phyloP scores from a whole-genome alignment of 1,140 invertebrate species.

The Caenorhabditis elegans region DNA sequence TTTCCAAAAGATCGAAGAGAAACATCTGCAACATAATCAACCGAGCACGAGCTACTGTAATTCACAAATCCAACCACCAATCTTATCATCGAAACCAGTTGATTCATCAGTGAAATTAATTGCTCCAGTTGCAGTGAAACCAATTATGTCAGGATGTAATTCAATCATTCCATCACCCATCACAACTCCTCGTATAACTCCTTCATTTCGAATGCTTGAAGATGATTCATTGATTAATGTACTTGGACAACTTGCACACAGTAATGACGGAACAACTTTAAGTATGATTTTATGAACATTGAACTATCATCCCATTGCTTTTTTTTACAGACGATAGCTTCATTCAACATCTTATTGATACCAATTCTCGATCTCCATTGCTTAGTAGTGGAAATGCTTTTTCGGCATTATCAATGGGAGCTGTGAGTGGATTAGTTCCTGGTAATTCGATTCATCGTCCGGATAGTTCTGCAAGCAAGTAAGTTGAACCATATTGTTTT shows the following conservation, averaged over 20 bases:
- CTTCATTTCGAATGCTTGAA: not conserved
- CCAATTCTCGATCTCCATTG: constrained; percentile 35
- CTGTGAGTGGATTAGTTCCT: not conserved
- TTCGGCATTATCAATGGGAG: not conserved
- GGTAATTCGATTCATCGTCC: not conserved
- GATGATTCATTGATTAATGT: not conserved
- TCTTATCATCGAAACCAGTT: constrained; percentile 5
- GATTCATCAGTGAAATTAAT: constrained; percentile 37
- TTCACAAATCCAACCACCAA: not conserved
- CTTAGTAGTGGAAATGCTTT: not conserved
- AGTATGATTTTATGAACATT: not conserved
- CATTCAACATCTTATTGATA: constrained; percentile 19
- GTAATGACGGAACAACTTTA: not conserved
- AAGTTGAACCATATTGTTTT: too few species aligned
- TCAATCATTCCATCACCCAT: constrained; percentile 29
- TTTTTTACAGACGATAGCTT: constrained; percentile 19
- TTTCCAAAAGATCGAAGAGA: constrained; percentile 39
- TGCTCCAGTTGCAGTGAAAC: constrained; percentile 29
- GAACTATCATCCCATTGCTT: not conserved
- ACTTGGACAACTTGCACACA: not conserved
- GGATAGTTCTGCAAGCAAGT: constrained; percentile 34
- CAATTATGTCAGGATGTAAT: constrained; percentile 25
- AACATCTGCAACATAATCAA: not conserved
- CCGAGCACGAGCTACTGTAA: not conserved
- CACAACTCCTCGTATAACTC: constrained; percentile 34